Evolutionary conservation across 2,113 vertebrate species (phyloP).

Genomic region (Esox niger): DNA sequence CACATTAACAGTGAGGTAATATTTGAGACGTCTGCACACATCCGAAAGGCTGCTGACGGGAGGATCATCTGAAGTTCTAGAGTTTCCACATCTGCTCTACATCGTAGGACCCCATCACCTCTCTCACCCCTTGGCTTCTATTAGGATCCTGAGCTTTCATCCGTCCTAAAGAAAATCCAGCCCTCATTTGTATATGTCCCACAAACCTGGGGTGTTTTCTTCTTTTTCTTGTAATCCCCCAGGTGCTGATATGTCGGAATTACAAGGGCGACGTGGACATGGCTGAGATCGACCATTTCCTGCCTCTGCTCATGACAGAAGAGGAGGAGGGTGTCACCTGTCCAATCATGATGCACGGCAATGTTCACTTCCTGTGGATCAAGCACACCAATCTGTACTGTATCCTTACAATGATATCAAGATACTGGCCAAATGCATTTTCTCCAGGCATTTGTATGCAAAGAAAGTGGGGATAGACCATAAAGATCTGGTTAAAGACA

Average conservation of each 20-base stretch:
- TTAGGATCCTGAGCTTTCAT: too few species aligned
- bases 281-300: constrained; percentile 87
- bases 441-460: too few species aligned
- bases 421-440: too few species aligned
- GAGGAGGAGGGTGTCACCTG: constrained; percentile 84
- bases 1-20: too few species aligned
- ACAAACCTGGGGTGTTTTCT: not conserved
- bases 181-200: too few species aligned
- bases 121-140: too few species aligned
- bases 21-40: too few species aligned
- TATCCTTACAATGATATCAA: constrained; percentile 72
- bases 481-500: too few species aligned
- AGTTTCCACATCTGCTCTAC: not conserved
- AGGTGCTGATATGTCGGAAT: constrained; percentile 92
- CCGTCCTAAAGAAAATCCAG: too few species aligned
- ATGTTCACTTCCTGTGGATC: constrained; percentile 91
- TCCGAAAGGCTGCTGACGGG: too few species aligned
- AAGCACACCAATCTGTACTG: constrained; percentile 93
- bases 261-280: constrained; percentile 91
- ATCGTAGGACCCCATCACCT: not conserved
- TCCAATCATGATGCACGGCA: constrained; percentile 80
- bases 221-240: not conserved
- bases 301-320: constrained; percentile 82
- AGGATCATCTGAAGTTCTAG: not conserved
- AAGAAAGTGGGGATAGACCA: too few species aligned